Evolutionary conservation across 2,113 vertebrate genomes (phyloP).

Genomic region (Mesembrinibis cayennensis): DNA sequence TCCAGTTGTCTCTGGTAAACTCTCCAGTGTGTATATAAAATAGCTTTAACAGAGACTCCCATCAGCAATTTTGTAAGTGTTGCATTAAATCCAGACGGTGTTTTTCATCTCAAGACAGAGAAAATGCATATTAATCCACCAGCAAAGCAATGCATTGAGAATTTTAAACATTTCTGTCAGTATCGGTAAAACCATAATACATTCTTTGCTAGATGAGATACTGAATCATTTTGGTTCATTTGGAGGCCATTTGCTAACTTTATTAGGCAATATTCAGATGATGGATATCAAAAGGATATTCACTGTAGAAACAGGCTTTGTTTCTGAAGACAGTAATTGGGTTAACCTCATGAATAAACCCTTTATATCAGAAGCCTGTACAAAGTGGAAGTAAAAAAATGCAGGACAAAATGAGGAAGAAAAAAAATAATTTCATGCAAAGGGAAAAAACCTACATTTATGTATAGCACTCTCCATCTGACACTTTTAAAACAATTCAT

Average conservation of each 20-base stretch:
- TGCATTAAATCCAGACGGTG: not conserved
- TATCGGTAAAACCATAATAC: not conserved
- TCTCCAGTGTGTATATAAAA: not conserved
- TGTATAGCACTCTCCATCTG: not conserved
- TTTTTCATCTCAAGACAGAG: not conserved
- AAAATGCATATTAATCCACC: not conserved
- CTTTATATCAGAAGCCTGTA: not conserved
- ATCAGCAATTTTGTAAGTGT: not conserved
- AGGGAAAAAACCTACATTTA: not conserved
- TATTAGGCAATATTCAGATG: not conserved
- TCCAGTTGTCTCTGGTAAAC: not conserved
- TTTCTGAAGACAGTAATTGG: slow-evolving; percentile 42
- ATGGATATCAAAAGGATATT: slow-evolving; percentile 51
- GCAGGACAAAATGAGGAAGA: not conserved
- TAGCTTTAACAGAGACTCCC: not conserved
- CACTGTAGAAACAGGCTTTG: slow-evolving; percentile 26
- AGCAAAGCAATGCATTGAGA: not conserved
- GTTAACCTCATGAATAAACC: slow-evolving; percentile 33
- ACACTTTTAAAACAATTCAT: not conserved
- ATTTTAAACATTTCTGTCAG: not conserved
- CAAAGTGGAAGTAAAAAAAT: not conserved
- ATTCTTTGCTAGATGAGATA: not conserved
- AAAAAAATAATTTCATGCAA: not conserved
- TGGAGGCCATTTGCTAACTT: slow-evolving; percentile 1
- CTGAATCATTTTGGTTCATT: slow-evolving; percentile 1